Percentiles rank a stretch among this genome's conserved stretches.
Evolutionary conservation across 2,797 vertebrate genomes (phyloP).

Genomic region (Acrocephalus scirpaceus): DNA sequence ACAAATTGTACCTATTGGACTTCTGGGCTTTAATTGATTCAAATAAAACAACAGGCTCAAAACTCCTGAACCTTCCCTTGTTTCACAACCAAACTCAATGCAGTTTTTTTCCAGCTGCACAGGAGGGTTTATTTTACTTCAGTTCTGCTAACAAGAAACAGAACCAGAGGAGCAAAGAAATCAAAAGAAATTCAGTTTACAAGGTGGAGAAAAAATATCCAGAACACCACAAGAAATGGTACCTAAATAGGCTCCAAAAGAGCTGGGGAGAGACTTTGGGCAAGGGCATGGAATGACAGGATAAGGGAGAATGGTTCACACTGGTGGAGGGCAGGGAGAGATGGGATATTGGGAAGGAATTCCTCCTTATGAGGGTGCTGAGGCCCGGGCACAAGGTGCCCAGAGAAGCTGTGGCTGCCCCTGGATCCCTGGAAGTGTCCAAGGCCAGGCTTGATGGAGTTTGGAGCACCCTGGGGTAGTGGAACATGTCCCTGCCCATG

Average conservation of each 20-base stretch:
- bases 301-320: not conserved
- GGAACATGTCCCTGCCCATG: rapidly evolving
- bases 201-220: not conserved
- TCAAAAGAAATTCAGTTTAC: not conserved
- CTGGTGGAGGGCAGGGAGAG: rapidly evolving
- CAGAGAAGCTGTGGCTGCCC: not conserved
- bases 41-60: not conserved
- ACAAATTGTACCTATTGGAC: not conserved
- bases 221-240: not conserved
- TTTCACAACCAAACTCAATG: not conserved
- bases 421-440: rapidly evolving
- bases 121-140: not conserved
- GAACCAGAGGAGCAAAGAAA: not conserved
- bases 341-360: not conserved
- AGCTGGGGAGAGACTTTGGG: not conserved
- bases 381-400: not conserved
- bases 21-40: not conserved
- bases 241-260: not conserved
- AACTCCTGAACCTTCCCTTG: not conserved
- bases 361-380: rapidly evolving
- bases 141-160: not conserved
- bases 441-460: not conserved
- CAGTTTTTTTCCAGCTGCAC: not conserved
- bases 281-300: not conserved
- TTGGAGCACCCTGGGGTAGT: rapidly evolving